These are phyloP conservation scores for Ciconia stormi DNA, from an alignment of 2,113 vertebrate genomes.

Conservation along the genomic window DNA sequence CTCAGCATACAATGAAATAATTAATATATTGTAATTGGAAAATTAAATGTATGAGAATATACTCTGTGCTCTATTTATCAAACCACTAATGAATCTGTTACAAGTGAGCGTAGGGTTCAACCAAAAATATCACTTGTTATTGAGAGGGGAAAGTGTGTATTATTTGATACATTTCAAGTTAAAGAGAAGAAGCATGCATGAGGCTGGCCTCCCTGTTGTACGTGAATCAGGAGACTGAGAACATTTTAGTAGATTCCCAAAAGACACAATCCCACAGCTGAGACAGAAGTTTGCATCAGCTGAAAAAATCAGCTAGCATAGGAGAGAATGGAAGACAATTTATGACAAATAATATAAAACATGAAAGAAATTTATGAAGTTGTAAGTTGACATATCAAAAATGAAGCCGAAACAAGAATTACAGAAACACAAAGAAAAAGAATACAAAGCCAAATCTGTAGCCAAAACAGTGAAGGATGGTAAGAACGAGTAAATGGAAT, in stretches of 20 bases:
- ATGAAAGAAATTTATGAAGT: background rate
- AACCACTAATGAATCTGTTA: constrained; percentile 2
- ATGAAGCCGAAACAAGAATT: background rate
- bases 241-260: background rate
- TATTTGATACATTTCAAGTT: background rate
- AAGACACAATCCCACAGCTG: background rate
- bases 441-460: background rate
- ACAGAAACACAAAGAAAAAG: background rate
- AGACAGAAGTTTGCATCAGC: background rate
- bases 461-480: background rate
- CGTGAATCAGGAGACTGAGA: background rate
- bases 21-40: constrained; percentile 16
- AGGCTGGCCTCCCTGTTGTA: background rate
- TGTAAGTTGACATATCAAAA: background rate
- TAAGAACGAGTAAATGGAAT: background rate
- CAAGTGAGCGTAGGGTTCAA: background rate
- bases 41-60: constrained; percentile 21
- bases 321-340: background rate
- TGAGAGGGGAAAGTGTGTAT: background rate
- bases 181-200: background rate
- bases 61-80: background rate
- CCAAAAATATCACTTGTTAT: background rate
- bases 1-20: background rate
- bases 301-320: background rate
- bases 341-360: background rate